Evolutionary conservation across 1,140 invertebrate genomes (phyloP).

Genomic region (Stegodyphus mimosarum): DNA sequence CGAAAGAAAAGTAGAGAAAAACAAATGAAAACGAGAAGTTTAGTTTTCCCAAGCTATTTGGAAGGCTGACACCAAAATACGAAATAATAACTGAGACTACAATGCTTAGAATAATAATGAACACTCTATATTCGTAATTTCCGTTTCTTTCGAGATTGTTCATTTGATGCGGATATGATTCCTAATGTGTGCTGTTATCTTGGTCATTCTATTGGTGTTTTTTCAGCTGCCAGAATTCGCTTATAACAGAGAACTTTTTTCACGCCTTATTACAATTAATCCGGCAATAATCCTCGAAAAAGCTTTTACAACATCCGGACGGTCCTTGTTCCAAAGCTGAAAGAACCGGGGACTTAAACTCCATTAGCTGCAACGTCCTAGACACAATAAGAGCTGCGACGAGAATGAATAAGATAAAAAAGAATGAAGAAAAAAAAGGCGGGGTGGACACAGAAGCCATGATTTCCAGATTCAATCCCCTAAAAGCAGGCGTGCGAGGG

Average conservation of each 20-base stretch:
- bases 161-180: too few relatives aligned
- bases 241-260: conserved; percentile 28
- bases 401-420: background rate
- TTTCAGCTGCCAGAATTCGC: conserved; percentile 20
- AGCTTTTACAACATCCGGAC: conserved; percentile 16
- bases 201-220: conserved; percentile 1
- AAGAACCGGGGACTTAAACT: background rate
- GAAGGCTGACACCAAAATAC: too few relatives aligned
- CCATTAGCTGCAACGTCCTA: background rate
- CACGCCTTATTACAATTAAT: conserved; percentile 54
- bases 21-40: too few relatives aligned
- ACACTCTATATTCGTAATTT: background rate
- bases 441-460: conserved; percentile 6
- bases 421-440: background rate
- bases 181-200: too few relatives aligned
- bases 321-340: background rate
- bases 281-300: conserved; percentile 33
- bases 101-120: background rate
- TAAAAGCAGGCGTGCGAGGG: conserved; percentile 27
- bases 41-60: too few relatives aligned
- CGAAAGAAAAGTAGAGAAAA: too few relatives aligned
- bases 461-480: conserved; percentile 50
- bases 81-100: too few relatives aligned
- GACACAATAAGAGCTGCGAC: background rate
- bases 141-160: too few relatives aligned